A percentile compares a stretch with the other conserved stretches of the same genome.
phyloP scores from a whole-genome alignment of 2,113 vertebrate species.

The Chionis minor region DNA sequence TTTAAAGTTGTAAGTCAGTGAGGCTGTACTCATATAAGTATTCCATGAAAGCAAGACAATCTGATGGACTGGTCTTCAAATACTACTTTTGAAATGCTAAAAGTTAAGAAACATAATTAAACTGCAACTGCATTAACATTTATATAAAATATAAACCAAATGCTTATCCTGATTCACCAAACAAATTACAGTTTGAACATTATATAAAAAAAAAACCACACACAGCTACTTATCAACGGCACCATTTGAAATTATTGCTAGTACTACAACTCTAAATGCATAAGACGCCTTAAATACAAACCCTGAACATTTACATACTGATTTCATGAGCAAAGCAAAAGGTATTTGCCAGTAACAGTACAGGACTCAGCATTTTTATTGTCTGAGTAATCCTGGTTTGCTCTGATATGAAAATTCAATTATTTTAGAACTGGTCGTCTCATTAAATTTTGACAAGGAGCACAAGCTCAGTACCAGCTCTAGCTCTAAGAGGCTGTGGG shows the following conservation, averaged over 20 bases:
- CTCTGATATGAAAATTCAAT: conserved; percentile 99
- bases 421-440: conserved; percentile 99
- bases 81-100: conserved; percentile 73
- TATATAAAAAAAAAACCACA: conserved; percentile 64
- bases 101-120: conserved; percentile 99
- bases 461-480: conserved; percentile 90
- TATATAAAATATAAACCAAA: conserved; percentile 98
- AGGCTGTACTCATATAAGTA: conserved; percentile 4
- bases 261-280: conserved; percentile 96
- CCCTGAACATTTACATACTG: conserved; percentile 99
- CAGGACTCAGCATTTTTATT: conserved; percentile 99
- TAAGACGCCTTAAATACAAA: conserved; percentile 99
- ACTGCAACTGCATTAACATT: conserved; percentile 84
- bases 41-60: conserved; percentile 70
- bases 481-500: conserved; percentile 86
- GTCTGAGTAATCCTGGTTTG: conserved; percentile 98
- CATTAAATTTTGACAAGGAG: conserved; percentile 98
- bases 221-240: conserved; percentile 94
- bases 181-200: conserved; percentile 98
- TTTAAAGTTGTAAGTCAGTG: not conserved
- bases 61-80: conserved; percentile 71
- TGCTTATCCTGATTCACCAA: conserved; percentile 98
- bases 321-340: conserved; percentile 99
- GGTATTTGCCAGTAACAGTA: conserved; percentile 99
- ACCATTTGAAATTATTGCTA: conserved; percentile 95